Base-by-base conservation (phyloP, 1,140 invertebrate species). In the Formica selysi region DNA sequence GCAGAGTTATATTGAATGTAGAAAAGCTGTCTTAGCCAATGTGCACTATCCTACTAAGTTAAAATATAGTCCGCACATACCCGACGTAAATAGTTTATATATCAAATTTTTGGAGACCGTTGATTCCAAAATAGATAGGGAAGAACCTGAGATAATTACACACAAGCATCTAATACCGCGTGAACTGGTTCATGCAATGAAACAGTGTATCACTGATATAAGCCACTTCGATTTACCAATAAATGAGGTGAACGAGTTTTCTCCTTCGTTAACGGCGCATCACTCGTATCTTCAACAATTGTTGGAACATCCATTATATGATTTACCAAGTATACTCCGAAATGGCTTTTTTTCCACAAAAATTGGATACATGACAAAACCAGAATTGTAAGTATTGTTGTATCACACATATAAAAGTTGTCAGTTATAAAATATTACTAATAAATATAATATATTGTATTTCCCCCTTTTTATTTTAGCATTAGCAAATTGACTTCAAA, bases 1-100 rank as follows among this genome's bases (percentile, higher is more conserved):
- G 97, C 95, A 96, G 85, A 88, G 95, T 57, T 96, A 96, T 88
- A 95, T 97, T 2, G 95, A 96, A 86, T 96, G 96, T 90, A 95
- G 97, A 7, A 95, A 95, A 73, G 85, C 92, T 3, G 92, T 96
- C 57, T 86, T 97, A 2, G 86, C 92, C 0, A 93, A 95, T 48
- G 91, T 95, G 76, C 96, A 96, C 91, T 95, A 95, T 87, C 96
- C 96, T 26, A 96, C 96, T 13, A 95, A 93, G 85, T 88, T 94
- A 2, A 93, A 92, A 76, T 92, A 93, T 11, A 85, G 92, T 71
- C 89, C 91, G 5, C 89, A 93, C 4, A 54, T 87, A 22, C 54
- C 85, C 6, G 89, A 86, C 8, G 90, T 89, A 13, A 87, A 87
- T 78, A 89, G 93, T 44, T 79, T 93, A 22, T 94, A 91, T 44